phyloP scores from a whole-genome alignment of 1,140 invertebrate species.

The Metopolophium dirhodum region DNA sequence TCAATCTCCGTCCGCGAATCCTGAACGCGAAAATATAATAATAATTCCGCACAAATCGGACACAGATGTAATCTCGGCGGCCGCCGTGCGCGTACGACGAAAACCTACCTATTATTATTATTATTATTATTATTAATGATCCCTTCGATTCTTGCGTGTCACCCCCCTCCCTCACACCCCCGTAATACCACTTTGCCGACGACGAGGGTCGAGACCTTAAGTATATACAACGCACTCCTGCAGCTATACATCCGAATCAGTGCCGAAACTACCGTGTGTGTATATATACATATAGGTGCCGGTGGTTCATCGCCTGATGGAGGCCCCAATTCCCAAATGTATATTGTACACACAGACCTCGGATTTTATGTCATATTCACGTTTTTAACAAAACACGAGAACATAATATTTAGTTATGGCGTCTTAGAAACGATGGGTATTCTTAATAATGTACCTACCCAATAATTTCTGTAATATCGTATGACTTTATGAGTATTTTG shows the following conservation, averaged over 20 bases:
- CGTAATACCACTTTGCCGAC: not conserved
- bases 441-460: not conserved
- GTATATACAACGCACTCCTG: not conserved
- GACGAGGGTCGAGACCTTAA: not conserved
- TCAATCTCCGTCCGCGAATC: conserved; percentile 38
- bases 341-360: not conserved
- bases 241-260: not conserved
- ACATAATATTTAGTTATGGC: not conserved
- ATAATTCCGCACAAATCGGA: not conserved
- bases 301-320: too few relatives aligned
- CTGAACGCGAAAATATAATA: conserved; percentile 19
- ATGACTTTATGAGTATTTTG: too few relatives aligned
- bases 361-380: not conserved
- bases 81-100: not conserved
- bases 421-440: not conserved
- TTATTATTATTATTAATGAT: conserved; percentile 9
- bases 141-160: not conserved
- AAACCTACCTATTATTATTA: conserved; percentile 9
- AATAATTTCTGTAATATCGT: not conserved
- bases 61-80: conserved; percentile 17
- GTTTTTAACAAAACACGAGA: not conserved
- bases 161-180: not conserved
- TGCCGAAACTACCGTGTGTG: not conserved
- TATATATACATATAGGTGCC: not conserved
- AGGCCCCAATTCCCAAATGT: not conserved